Conservation (phyloP, 2,797 vertebrate species). For the Esox lucius region DNA sequence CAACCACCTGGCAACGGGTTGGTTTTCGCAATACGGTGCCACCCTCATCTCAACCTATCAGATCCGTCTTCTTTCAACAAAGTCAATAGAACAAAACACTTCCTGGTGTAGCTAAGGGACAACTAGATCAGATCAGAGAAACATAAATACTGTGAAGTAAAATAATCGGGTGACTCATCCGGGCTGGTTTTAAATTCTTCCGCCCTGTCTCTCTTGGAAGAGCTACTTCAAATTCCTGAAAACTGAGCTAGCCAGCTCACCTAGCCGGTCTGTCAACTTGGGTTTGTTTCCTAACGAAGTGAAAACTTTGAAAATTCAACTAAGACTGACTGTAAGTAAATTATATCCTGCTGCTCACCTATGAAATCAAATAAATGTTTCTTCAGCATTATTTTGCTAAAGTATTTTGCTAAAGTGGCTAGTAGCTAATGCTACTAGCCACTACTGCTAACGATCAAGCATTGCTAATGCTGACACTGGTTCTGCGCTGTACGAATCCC, state of each 20-base stretch:
- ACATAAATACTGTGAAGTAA: constrained; percentile 34
- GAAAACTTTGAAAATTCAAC: not conserved
- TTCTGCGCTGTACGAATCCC: not conserved
- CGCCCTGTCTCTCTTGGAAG: constrained; percentile 50
- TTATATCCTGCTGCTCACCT: not conserved
- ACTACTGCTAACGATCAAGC: not conserved
- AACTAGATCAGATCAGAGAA: constrained; percentile 46
- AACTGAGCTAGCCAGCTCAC: constrained; percentile 51
- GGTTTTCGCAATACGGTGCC: not conserved
- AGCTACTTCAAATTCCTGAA: constrained; percentile 66
- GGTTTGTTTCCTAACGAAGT: constrained; percentile 42
- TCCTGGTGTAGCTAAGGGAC: constrained; percentile 40
- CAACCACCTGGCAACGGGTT: constrained; percentile 26
- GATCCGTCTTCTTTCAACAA: constrained; percentile 41
- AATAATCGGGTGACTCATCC: constrained; percentile 64
- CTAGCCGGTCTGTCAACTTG: constrained; percentile 55
- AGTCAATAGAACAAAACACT: constrained; percentile 46
- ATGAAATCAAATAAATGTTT: not conserved
- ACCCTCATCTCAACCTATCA: constrained; percentile 44
- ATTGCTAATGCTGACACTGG: not conserved
- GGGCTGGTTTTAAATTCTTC: constrained; percentile 39
- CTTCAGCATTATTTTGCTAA: not conserved
- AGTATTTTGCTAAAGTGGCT: no score
- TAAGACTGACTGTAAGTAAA: not conserved
- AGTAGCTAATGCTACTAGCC: not conserved